Conservation (phyloP, 2,113 vertebrate genomes). For the Rafetus swinhoei region DNA sequence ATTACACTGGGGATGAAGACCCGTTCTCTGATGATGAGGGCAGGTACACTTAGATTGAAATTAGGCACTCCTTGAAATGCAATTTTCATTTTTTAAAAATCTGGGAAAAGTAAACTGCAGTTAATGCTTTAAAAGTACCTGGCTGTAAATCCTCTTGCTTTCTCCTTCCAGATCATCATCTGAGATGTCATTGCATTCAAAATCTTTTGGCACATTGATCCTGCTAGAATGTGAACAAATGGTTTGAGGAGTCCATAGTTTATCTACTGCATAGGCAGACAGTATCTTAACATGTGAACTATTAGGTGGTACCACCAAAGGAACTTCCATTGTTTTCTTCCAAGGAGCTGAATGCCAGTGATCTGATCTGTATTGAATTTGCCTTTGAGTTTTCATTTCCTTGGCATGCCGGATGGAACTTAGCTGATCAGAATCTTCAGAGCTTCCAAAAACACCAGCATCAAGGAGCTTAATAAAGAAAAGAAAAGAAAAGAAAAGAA, state of each 20-base stretch:
- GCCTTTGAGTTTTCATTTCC: conserved; percentile 46
- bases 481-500: neutral
- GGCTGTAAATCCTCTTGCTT: conserved; percentile 72
- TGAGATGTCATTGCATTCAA: conserved; percentile 16
- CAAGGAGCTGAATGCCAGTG: conserved; percentile 72
- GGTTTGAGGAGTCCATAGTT: conserved; percentile 66
- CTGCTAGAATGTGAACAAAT: conserved; percentile 31
- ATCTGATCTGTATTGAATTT: conserved; percentile 56
- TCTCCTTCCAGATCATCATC: conserved; percentile 50
- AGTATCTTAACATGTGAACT: conserved; percentile 53
- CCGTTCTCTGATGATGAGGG: neutral
- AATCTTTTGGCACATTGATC: neutral
- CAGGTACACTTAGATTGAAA: neutral
- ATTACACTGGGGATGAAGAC: neutral
- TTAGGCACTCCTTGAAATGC: neutral
- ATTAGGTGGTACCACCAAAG: conserved; percentile 67
- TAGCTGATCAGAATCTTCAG: conserved; percentile 44
- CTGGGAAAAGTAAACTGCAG: neutral
- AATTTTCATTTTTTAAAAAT: neutral
- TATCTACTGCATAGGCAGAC: conserved; percentile 64
- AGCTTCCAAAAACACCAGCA: conserved; percentile 62
- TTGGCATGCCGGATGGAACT: neutral
- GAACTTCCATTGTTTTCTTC: conserved; percentile 48
- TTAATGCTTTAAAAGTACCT: conserved; percentile 60
- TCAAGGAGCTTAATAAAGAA: conserved; percentile 49